Evolutionary conservation across 2,797 vertebrate genomes (phyloP), one percentile per base, ranked within the genome.

Genomic region (Hyperoplus lanceolatus): DNA sequence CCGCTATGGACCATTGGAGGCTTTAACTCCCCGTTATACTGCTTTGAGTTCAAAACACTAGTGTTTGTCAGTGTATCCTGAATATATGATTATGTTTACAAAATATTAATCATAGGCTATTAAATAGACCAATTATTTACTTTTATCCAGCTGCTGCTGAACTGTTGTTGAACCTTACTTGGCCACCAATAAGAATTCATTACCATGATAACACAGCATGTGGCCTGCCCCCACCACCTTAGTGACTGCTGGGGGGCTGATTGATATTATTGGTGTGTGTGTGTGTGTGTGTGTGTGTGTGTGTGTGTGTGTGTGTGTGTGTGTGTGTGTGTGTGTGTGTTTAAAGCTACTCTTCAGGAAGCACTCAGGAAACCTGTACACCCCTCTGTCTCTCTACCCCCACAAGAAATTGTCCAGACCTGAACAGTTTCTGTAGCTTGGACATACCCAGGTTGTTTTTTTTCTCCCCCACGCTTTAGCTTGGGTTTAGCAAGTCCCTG

Each of bases 121-220:
- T 29, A 29, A 29, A 29, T 29, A 29, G 3, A 29, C 29, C 29
- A 29, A 29, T 29, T 29, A 29, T 41, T 57, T 29, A 39, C 10
- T 29, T 8, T 59, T 11, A 57, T 42, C 29, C 18, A 42, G 53
- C 57, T 73, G 50, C 42, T 55, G 50, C 38, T 54, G 55, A 55
- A 43, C 41, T 70, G 38, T 39, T 74, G 60, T 56, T 85, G 80
- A 89, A 88, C 86, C 80, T 77, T 84, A 59, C 63, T 69, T 72
- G 76, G 50, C 79, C 80, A 79, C 64, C 66, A 73, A 70, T 72
- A 79, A 73, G 82, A 86, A 88, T 88, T 83, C 86, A 87, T 89
- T 61, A 88, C 84, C 74, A 83, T 82, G 90, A 93, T 90, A 88
- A 85, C 90, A 66, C 92, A 92, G 88, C 89, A 81, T 90, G 91